Conservation (phyloP, 2,888 invertebrate species). For the Embidobia sp. region DNA sequence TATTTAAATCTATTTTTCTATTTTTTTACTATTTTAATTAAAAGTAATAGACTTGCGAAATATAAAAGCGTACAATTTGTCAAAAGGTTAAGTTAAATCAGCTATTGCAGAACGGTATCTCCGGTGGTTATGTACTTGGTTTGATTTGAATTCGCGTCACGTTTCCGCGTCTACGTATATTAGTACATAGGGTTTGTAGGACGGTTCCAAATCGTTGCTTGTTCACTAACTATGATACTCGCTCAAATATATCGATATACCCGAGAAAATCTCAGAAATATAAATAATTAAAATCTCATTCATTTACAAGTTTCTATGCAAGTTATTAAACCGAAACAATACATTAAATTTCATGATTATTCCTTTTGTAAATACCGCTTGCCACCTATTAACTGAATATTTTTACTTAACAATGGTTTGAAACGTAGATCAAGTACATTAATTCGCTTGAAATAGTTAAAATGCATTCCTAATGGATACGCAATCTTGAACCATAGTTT, state of each 20-base stretch:
- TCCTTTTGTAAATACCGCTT: no score
- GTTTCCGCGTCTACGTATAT: constrained; percentile 35
- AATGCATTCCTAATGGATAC: constrained; percentile 24
- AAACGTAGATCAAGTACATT: constrained; percentile 5
- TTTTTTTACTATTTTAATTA: no score
- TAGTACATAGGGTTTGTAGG: constrained; percentile 31
- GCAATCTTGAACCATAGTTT: constrained; percentile 23
- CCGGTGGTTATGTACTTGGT: constrained; percentile 25
- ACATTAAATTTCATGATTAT: no score
- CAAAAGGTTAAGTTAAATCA: constrained; percentile 21
- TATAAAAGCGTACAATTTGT: no score
- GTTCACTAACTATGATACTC: constrained; percentile 33
- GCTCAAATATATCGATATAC: constrained; percentile 25
- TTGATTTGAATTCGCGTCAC: constrained; percentile 42
- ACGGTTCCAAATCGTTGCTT: constrained; percentile 46
- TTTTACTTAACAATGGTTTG: no score
- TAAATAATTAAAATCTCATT: no score
- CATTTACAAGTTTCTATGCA: no score
- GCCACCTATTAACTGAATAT: no score
- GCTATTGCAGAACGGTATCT: constrained; percentile 35
- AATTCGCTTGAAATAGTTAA: constrained; percentile 19
- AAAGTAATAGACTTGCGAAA: no score
- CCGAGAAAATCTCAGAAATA: no score
- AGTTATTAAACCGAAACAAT: no score
- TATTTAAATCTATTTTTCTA: no score